Base-by-base conservation (phyloP, 2,888 invertebrate species). In the Acrocyrtus sp. region DNA sequence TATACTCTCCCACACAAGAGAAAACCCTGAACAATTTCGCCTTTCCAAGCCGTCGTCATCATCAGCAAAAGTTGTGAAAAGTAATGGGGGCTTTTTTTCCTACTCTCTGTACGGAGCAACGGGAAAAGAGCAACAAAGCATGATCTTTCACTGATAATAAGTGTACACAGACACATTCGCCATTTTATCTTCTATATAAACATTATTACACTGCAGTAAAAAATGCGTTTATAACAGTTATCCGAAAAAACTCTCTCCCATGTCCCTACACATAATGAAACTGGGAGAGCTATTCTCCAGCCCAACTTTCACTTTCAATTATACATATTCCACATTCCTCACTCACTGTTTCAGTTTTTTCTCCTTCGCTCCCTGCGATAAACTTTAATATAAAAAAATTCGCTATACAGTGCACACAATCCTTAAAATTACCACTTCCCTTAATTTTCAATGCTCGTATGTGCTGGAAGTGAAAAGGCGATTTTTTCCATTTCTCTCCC, bases 341-440 rank as follows among this genome's bases (percentile, higher is more conserved):
- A n/a, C n/a, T n/a, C n/a, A n/a, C n/a, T n/a, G n/a, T n/a, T n/a
- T n/a, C n/a, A n/a, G n/a, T n/a, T n/a, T n/a, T n/a, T n/a, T n/a
- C n/a, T n/a, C n/a, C n/a, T n/a, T n/a, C n/a, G n/a, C n/a, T n/a
- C n/a, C n/a, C n/a, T n/a, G n/a, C n/a, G n/a, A n/a, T n/a, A n/a
- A n/a, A n/a, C n/a, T n/a, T n/a, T 34, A 34, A 34, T 34, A 34
- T 34, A 34, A 8, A 34, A 8, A 34, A 34, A 34, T 8, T 34
- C 34, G 12, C 34, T 34, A 34, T n/a, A 21, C 24, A 68, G 19
- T 47, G 34, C 24, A 22, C 58, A 54, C 19, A 41, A 51, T 50
- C 56, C 48, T 69, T 54, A 24, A 69, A 61, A 69, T 69, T 61
- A 54, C 61, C 69, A 69, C 69, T 48, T 69, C 45, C 61, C 48